phyloP scores from a whole-genome alignment of 2,797 vertebrate genomes.

The Sylvilagus floridanus region DNA sequence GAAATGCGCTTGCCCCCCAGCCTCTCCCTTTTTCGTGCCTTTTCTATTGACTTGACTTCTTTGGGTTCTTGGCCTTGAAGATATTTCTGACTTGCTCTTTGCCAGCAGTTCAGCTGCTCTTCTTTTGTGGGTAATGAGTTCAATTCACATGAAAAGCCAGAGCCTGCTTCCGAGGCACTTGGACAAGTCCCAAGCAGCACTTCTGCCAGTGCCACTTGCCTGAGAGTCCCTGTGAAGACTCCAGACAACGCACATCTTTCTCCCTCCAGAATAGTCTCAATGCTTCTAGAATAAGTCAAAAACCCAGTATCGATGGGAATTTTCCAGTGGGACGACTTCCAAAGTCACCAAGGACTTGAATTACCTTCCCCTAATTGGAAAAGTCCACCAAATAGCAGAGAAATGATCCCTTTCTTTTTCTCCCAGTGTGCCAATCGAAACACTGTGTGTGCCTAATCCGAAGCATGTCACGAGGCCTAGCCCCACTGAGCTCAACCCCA shows the following conservation, averaged over 20 bases:
- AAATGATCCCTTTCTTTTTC: slow-evolving; percentile 48
- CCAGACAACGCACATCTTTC: neutral
- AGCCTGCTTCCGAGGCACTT: slow-evolving; percentile 6
- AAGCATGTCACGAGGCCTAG: slow-evolving; percentile 70
- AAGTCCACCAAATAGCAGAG: slow-evolving; percentile 54
- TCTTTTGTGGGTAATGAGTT: slow-evolving; percentile 51
- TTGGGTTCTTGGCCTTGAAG: neutral
- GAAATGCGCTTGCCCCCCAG: neutral
- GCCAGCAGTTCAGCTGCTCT: neutral
- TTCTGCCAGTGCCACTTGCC: neutral
- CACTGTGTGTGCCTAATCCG: slow-evolving; percentile 64
- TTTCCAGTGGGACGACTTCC: slow-evolving; percentile 70
- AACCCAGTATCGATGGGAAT: slow-evolving; percentile 42
- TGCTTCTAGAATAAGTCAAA: slow-evolving; percentile 57
- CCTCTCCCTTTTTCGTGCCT: neutral
- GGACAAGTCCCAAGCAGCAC: neutral
- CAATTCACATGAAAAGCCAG: slow-evolving; percentile 21
- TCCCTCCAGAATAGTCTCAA: neutral
- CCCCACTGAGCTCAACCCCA: slow-evolving; percentile 49
- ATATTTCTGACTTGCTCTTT: slow-evolving; percentile 37
- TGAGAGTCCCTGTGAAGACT: neutral
- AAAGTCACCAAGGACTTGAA: slow-evolving; percentile 75
- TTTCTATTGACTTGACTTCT: slow-evolving; percentile 43
- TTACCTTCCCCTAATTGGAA: slow-evolving; percentile 77
- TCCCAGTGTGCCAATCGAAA: slow-evolving; percentile 54